Percentiles rank a stretch among this genome's conserved stretches.
Evolutionary conservation across 2,113 vertebrate species (phyloP).

Genomic region (Myotis lucifugus): DNA sequence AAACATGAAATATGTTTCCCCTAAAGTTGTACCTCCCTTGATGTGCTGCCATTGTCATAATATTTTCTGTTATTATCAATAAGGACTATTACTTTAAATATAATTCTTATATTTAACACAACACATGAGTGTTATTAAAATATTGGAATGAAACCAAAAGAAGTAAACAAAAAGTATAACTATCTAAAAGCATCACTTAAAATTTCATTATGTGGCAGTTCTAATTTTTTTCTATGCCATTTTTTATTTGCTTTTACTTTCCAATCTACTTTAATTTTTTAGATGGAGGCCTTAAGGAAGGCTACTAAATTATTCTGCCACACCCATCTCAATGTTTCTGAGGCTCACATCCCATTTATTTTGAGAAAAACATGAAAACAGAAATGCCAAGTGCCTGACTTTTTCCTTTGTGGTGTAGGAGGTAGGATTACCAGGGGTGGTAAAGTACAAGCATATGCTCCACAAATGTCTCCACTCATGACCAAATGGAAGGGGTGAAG

Average conservation of each 20-base stretch:
- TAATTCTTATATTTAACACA: neutral
- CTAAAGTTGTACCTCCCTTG: neutral
- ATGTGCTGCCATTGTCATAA: neutral
- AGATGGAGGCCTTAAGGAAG: neutral
- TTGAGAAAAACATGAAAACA: neutral
- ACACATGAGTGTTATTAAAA: neutral
- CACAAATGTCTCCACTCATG: neutral
- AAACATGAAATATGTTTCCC: neutral
- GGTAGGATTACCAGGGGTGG: neutral
- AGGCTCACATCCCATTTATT: neutral
- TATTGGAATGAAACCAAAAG: neutral
- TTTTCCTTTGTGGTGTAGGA: neutral
- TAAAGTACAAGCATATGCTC: neutral
- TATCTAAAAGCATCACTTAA: neutral
- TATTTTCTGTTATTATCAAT: neutral
- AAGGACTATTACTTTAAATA: neutral
- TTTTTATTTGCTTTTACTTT: neutral
- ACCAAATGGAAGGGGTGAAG: neutral
- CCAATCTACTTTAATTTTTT: neutral
- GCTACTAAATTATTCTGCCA: neutral
- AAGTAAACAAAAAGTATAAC: neutral
- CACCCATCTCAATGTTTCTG: neutral
- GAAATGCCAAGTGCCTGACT: neutral
- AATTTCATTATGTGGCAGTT: neutral
- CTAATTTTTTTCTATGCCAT: neutral